Base-by-base conservation (phyloP, 2,888 invertebrate genomes). In the Chymomyza caudatula region DNA sequence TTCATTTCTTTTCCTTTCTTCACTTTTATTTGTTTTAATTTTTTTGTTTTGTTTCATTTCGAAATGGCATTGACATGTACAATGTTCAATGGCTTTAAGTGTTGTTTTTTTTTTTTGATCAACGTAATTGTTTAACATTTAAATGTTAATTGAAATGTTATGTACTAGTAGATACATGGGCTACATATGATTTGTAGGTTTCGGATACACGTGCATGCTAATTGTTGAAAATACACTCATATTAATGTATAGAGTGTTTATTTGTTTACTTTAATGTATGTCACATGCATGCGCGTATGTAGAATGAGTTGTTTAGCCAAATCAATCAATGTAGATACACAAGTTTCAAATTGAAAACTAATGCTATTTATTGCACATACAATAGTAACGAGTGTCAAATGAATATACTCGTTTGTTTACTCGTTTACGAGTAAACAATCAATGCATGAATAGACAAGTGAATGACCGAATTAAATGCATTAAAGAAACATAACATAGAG, bases 71-170 rank as follows among this genome's bases (percentile, higher is more conserved):
- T 37, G 29, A 37, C 29, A 37, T 37, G 29, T 37, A 37, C 29
- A 37, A 37, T 11, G 29, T 37, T 37, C 25, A 2, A 8, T 37
- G 11, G 4, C 29, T 37, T 11, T 11, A 37, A 37, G 29, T 37
- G 29, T 37, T 37, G 8, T 37, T 52, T 61, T 44, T 47, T 55
- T 37, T 29, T 17, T 57, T 44, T 44, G 43, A 42, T 15, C 19
- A 47, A 17, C 47, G 47, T 47, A 47, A 19, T 47, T 62, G 60
- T 62, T 71, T 71, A 67, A 52, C 67, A 59, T 55, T 42, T 56
- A 58, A 55, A 61, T 70, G 72, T 67, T 83, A 80, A 79, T 77
- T 80, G 74, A 69, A 67, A 68, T 51, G 19, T 19, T 47, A 47
- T 47, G 19, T 47, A 47, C 47, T 2, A 47, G 2, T 37, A 37